phyloP scores from a whole-genome alignment of 35 echinoderm and acorn worm genomes.

The Acanthaster planci region DNA sequence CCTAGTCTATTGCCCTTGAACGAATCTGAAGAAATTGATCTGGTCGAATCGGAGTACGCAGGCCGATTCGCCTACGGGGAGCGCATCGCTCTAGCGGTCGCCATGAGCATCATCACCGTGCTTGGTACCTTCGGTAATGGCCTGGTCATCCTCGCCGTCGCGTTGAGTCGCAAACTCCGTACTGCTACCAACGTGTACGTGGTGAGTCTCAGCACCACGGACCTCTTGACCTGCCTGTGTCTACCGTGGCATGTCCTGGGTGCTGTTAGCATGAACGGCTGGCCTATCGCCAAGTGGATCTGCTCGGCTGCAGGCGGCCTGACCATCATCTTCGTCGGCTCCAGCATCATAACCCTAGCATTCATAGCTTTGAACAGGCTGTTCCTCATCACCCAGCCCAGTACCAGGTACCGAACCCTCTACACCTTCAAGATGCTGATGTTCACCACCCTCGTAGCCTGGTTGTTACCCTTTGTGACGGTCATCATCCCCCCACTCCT shows the following conservation, averaged over 20 bases:
- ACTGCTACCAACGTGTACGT: constrained; percentile 94
- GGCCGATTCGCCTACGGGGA: constrained; percentile 38
- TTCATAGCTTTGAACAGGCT: constrained; percentile 78
- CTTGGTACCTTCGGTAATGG: constrained; percentile 81
- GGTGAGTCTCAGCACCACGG: constrained; percentile 80
- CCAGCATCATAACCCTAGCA: constrained; percentile 77
- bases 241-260: constrained; percentile 74
- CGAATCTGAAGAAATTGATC: no score
- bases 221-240: constrained; percentile 62
- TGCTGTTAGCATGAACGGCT: constrained; percentile 48
- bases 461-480: constrained; percentile 62
- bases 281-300: constrained; percentile 60
- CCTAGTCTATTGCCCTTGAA: no score
- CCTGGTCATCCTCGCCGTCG: constrained; percentile 73
- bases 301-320: constrained; percentile 67
- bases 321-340: constrained; percentile 77
- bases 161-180: constrained; percentile 67
- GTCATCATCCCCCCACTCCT: constrained; percentile 57
- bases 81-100: constrained; percentile 52
- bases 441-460: constrained; percentile 54
- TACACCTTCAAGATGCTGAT: constrained; percentile 56
- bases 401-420: constrained; percentile 49
- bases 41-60: no score
- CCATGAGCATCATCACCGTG: constrained; percentile 50
- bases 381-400: constrained; percentile 71